phyloP scores from a whole-genome alignment of 2,888 invertebrate genomes.

The Parnassius apollo region DNA sequence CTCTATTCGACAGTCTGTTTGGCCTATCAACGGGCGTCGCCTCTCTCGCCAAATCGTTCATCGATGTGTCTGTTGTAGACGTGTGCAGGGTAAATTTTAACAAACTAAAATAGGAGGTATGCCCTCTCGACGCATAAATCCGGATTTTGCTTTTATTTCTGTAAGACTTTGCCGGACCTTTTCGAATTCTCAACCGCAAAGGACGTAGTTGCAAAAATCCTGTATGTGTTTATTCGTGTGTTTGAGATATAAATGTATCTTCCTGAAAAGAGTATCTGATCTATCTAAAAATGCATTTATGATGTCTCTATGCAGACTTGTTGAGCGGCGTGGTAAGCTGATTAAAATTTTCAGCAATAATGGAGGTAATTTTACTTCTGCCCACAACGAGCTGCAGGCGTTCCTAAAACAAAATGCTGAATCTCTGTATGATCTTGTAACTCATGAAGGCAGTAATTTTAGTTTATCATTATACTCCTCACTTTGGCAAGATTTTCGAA shows the following conservation, averaged over 20 bases:
- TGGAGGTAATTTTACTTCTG: too few species aligned
- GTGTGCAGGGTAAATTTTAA: neutral
- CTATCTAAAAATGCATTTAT: too few species aligned
- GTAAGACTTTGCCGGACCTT: neutral
- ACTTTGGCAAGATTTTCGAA: neutral
- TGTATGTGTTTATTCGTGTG: too few species aligned
- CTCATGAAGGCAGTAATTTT: neutral
- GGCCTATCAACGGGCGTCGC: neutral
- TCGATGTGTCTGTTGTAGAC: neutral
- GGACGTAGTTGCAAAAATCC: too few species aligned
- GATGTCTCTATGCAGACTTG: too few species aligned
- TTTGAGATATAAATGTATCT: too few species aligned
- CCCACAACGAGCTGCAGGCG: too few species aligned
- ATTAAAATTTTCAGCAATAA: too few species aligned
- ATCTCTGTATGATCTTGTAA: neutral
- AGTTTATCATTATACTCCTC: neutral
- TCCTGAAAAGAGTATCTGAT: too few species aligned
- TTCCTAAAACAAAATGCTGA: neutral
- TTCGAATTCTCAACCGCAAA: neutral
- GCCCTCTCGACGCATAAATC: neutral
- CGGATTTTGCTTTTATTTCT: neutral
- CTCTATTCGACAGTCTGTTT: neutral
- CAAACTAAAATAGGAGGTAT: neutral
- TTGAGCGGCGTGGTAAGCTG: too few species aligned
- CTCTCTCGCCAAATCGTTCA: neutral